Evolutionary conservation across 2,113 vertebrate species (phyloP), one percentile per base, ranked within the genome.

Genomic region (Amazona vittata): DNA sequence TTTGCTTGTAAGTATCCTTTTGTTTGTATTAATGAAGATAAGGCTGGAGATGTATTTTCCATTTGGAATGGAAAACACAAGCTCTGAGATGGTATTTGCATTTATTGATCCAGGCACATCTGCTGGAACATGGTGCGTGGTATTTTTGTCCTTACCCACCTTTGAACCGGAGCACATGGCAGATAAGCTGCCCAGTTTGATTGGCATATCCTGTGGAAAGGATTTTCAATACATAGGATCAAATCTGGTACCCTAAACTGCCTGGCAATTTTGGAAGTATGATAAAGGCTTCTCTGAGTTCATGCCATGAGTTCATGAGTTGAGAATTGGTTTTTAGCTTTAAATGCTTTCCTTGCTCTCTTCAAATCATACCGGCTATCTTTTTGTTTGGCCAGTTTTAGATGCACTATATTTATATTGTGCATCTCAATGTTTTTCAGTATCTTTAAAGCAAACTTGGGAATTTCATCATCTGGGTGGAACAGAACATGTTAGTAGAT

Each of bases 51-150:
- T 89, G 46, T 78, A 65, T 68, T 93, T 96, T 91, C 47, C 20
- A 37, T 69, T 92, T 92, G 50, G 83, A 95, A 93, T 37, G 62
- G 65, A 76, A 94, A 89, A 62, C 79, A 73, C 8, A 7, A 24
- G 33, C 47, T 92, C 73, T 64, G 69, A 89, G 53, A 6, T 89
- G 69, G 46, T 83, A 78, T 96, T 96, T 96, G 85, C 88, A 93
- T 96, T 93, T 96, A 96, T 96, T 5, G 94, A 96, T 96, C 79
- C 46, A 83, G 55, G 79, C 79, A 81, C 63, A 93, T 92, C 85
- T 91, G 77, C 89, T 95, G 90, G 85, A 55, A 52, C 88, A 74
- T 5, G 87, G 70, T 0, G 1, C 90, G 70, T 88, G 74, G 67
- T 94, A 69, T 93, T 96, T 95, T 93, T 96, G 96, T 97, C 90